Conservation (phyloP, 2,888 invertebrate species). For the Phragmatobia fuliginosa region DNA sequence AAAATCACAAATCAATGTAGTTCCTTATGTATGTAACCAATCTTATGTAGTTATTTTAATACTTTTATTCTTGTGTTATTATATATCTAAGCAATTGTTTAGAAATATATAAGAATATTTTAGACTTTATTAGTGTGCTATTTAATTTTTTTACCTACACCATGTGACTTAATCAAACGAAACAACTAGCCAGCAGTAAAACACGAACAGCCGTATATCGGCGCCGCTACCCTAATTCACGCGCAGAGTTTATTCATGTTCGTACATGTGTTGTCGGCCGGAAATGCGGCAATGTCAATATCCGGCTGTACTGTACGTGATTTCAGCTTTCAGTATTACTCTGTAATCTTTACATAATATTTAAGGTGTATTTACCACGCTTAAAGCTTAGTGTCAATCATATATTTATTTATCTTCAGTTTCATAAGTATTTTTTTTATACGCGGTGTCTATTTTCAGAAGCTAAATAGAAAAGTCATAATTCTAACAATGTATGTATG, state of each 20-base stretch:
- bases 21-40: too few species aligned
- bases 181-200: neutral
- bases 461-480: too few species aligned
- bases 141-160: too few species aligned
- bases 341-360: constrained; percentile 17
- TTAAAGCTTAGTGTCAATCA: neutral
- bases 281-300: constrained; percentile 78
- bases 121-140: too few species aligned
- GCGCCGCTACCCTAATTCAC: constrained; percentile 33
- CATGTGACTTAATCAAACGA: neutral
- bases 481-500: too few species aligned
- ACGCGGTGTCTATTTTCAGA: neutral
- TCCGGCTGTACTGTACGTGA: constrained; percentile 58
- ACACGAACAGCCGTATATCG: constrained; percentile 12
- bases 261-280: constrained; percentile 63
- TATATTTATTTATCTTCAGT: neutral
- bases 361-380: constrained; percentile 7
- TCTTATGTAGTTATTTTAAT: too few species aligned
- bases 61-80: too few species aligned
- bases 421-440: neutral
- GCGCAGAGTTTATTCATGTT: constrained; percentile 56
- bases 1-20: too few species aligned
- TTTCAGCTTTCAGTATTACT: constrained; percentile 32
- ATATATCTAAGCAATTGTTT: too few species aligned
- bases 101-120: too few species aligned